Evolutionary conservation across 1,140 invertebrate genomes (phyloP), one percentile per base, ranked within the genome.

Genomic region (Hylaeus anthracinus): DNA sequence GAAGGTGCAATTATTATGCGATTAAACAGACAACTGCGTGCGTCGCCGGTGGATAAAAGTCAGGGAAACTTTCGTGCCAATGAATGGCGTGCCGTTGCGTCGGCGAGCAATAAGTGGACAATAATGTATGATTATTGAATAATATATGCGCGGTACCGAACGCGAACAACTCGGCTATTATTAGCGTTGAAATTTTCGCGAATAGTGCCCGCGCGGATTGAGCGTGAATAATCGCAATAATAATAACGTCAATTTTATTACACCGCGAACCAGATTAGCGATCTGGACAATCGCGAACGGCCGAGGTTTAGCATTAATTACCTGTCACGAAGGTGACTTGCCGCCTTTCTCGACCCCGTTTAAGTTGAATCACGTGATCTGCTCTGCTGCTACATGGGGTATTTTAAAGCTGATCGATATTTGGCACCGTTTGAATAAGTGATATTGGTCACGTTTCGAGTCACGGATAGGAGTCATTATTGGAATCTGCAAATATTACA

Each of bases 1-100:
- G n/a, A 5, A 6, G 65, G 65, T 67, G 10, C 65, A 67, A 67
- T 67, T 67, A 67, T 37, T 9, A 37, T 45, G 37, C 65, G 53
- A 67, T 67, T 67, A 48, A 51, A 48, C 9, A n/a, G 65, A 6
- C 45, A 37, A 48, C 45, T 4, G 65, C 10, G n/a, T n/a, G 14
- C 45, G n/a, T 6, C 10, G 26, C 10, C 61, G 15, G 45, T 10
- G 26, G 45, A 65, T 5, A 65, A 65, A 48, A 65, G 48, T 65
- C 64, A 37, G 15, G 9, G 43, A 15, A 8, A 26, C n/a, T 1
- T 26, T 60, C 14, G 56, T 3, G 2, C 5, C 14, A 14, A 26
- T n/a, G 43, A 65, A 65, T 65, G 5, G 6, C 2, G 64, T 48
- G 9, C 64, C 1, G 41, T 43, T n/a, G 5, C 43, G 4, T 65